Base-by-base conservation (phyloP, 2,797 vertebrate species). In the Enteromius argenteus region DNA sequence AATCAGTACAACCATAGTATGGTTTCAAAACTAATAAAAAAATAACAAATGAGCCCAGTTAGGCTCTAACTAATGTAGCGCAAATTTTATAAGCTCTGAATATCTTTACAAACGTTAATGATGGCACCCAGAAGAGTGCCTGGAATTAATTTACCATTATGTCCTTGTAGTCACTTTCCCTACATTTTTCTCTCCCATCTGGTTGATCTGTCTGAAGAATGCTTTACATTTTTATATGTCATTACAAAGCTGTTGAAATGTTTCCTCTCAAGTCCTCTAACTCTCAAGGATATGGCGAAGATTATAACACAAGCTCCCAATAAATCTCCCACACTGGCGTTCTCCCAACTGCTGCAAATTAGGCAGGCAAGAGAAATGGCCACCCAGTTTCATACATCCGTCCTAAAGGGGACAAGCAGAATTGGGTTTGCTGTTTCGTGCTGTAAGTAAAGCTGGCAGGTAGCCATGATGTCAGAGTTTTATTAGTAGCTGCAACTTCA, bases 261-360 rank as follows among this genome's bases (percentile, higher is more conserved):
- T 67, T 51, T 83, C 71, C 84, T 85, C 86, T 73, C 30, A 23
- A 82, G 80, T 68, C 62, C 17, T 77, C 84, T 83, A 58, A 67
- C 69, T 78, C 84, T 89, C 88, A 86, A 81, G 79, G 85, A 91
- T 90, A 85, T 79, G 73, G 71, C 39, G 68, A 84, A 86, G 90
- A 91, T 90, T 68, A 89, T 74, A 81, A 85, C 83, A 87, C 84
- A 85, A 90, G 87, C 79, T 86, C 80, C 76, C 83, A 83, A 67
- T 87, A 89, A 90, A 81, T 86, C 60, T 35, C 73, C 58, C 76
- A 80, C 68, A n/a, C 60, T 89, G 89, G 85, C 75, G 85, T 66
- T 37, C 13, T 58, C 86, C 90, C 71, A 88, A 87, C 78, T 85
- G 58, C 32, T 78, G 86, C 81, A 91, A 90, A 92, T 91, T 87